A percentile compares a stretch with the other conserved stretches of the same genome.
phyloP scores from a whole-genome alignment of 35 echinoderm and acorn worm genomes.

The Ophiothrix spiculata region DNA sequence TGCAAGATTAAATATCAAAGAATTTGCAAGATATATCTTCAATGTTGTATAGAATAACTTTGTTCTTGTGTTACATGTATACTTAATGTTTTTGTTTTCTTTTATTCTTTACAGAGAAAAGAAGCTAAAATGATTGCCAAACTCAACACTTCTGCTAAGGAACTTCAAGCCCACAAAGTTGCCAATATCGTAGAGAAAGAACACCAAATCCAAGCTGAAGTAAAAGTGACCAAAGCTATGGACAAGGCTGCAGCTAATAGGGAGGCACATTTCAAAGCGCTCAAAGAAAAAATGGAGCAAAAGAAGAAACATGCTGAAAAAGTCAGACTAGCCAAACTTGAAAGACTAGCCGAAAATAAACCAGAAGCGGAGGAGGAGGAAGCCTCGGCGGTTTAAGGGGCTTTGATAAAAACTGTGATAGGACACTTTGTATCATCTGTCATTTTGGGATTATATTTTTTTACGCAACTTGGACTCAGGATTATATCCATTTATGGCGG shows the following conservation, averaged over 20 bases:
- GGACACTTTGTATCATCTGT: too few relatives aligned
- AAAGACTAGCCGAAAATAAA: constrained; percentile 53
- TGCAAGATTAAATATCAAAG: too few relatives aligned
- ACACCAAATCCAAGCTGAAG: constrained; percentile 57
- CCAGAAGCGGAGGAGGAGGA: constrained; percentile 19
- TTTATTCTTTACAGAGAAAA: constrained; percentile 53
- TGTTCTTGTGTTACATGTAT: background rate
- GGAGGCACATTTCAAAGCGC: constrained; percentile 60
- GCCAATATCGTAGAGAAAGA: constrained; percentile 53
- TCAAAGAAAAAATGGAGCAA: constrained; percentile 70
- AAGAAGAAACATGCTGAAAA: constrained; percentile 88
- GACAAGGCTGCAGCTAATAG: constrained; percentile 66
- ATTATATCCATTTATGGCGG: too few relatives aligned
- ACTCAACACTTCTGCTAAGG: constrained; percentile 79
- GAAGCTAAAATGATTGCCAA: constrained; percentile 73
- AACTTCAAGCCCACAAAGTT: constrained; percentile 63
- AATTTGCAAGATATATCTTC: too few relatives aligned
- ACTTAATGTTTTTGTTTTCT: constrained; percentile 6
- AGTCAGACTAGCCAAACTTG: constrained; percentile 73
- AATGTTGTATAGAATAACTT: background rate
- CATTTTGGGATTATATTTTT: too few relatives aligned
- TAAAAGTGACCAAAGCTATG: constrained; percentile 43
- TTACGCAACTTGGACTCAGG: too few relatives aligned
- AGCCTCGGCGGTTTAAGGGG: too few relatives aligned
- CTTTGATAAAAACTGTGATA: too few relatives aligned